phyloP scores from a whole-genome alignment of 92 coral and sea anemone genomes.

The Porites evermanni region DNA sequence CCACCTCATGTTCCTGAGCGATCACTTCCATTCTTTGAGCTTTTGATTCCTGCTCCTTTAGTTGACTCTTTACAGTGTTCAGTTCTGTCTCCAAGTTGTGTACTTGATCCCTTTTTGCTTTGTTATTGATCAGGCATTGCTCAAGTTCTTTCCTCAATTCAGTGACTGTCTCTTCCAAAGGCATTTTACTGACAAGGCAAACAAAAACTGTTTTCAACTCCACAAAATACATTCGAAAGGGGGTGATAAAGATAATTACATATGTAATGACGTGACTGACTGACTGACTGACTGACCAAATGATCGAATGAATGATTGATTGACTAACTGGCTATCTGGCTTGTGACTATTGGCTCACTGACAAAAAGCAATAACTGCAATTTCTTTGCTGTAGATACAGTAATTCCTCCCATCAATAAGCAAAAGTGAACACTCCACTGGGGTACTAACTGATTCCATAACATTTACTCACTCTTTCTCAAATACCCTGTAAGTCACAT shows the following conservation, averaged over 20 bases:
- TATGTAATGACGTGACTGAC: too few species aligned
- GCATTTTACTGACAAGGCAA: constrained; percentile 20
- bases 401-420: too few species aligned
- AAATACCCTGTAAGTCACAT: too few species aligned
- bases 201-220: neutral
- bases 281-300: too few species aligned
- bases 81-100: constrained; percentile 70
- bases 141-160: constrained; percentile 85
- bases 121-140: constrained; percentile 70
- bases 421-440: too few species aligned
- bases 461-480: too few species aligned
- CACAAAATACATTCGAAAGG: neutral
- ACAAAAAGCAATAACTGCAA: too few species aligned
- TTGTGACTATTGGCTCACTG: too few species aligned
- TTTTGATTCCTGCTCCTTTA: constrained; percentile 64
- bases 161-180: constrained; percentile 70
- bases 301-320: too few species aligned
- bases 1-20: constrained; percentile 89
- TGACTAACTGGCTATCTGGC: too few species aligned
- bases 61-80: constrained; percentile 41
- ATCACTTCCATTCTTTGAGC: constrained; percentile 78
- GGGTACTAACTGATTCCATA: too few species aligned
- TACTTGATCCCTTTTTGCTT: constrained; percentile 77
- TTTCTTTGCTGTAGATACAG: too few species aligned
- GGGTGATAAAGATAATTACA: neutral